Evolutionary conservation across 2,113 vertebrate species (phyloP), one percentile per base, ranked within the genome.

Genomic region (Poicephalus meyeri): DNA sequence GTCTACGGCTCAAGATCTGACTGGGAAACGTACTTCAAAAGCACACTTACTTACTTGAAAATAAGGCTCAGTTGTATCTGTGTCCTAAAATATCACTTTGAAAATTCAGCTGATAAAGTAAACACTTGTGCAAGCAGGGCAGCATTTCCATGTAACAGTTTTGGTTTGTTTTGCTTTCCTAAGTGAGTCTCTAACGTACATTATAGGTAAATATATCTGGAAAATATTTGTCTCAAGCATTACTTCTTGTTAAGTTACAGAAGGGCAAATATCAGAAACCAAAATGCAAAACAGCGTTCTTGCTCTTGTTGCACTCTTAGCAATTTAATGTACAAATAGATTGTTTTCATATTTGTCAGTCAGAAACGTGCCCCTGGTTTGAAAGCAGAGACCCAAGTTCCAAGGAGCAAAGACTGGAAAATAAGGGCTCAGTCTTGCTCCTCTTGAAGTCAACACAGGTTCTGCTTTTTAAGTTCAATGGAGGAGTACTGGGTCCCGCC

Each of bases 401-500:
- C 16, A 53, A 53, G 58, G 79, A 83, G 31, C 42, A 87, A 84
- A 65, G 81, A 46, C 77, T 90, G 73, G 44, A 72, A 78, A 91
- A 60, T 56, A 72, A 69, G 50, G 78, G 44, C 46, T 85, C 5
- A 14, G 72, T 42, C 70, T 68, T 88, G 78, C 65, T 93, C 73
- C 82, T 66, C 46, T 82, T 86, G 63, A 96, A 96, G 66, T 65
- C 94, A 93, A 74, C 42, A 52, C 33, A 68, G 70, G 44, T 76
- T 94, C 91, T 93, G 88, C 77, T 91, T 78, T 80, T 87, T 71
- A 80, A 85, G 60, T 92, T 96, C 93, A 92, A 46, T 76, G 95
- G 64, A 95, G 71, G 66, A 88, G 68, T 90, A 80, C 24, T 47
- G 72, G 53, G 44, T 37, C 74, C 61, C 16, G 25, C 19, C 71